Evolutionary conservation across 2,113 vertebrate genomes (phyloP).

Genomic region (Sinocyclocheilus anophthalmus): DNA sequence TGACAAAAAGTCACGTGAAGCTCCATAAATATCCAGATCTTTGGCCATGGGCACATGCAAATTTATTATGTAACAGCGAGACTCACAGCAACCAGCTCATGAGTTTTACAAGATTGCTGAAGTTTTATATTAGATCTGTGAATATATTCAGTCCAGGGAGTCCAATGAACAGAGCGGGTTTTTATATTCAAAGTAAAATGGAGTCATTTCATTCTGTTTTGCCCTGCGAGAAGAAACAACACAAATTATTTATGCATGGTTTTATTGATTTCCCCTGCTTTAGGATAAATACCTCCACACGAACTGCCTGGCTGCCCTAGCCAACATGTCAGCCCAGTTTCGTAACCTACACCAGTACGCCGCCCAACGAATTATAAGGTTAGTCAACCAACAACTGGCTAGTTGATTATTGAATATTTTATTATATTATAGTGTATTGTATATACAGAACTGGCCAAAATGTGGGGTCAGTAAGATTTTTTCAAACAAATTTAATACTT

Average conservation of each 20-base stretch:
- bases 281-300: constrained; percentile 99
- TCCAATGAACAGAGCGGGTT: not conserved
- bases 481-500: too few relatives aligned
- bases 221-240: not conserved
- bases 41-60: not conserved
- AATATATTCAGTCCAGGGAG: not conserved
- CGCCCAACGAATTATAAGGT: constrained; percentile 88
- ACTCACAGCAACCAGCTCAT: not conserved
- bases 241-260: not conserved
- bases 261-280: constrained; percentile 34
- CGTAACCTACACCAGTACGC: constrained; percentile 96
- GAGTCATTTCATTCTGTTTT: not conserved
- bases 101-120: not conserved
- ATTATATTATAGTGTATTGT: not conserved
- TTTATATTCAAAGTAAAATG: constrained; percentile 7
- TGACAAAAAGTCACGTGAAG: not conserved
- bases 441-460: not conserved
- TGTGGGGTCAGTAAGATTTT: too few relatives aligned
- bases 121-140: not conserved
- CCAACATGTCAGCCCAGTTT: constrained; percentile 98
- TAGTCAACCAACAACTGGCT: not conserved
- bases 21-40: constrained; percentile 7
- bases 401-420: not conserved
- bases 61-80: not conserved
- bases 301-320: constrained; percentile 94